These are phyloP conservation scores for Pterois miles DNA, from an alignment of 2,797 vertebrate species.

Conservation along the genomic window DNA sequence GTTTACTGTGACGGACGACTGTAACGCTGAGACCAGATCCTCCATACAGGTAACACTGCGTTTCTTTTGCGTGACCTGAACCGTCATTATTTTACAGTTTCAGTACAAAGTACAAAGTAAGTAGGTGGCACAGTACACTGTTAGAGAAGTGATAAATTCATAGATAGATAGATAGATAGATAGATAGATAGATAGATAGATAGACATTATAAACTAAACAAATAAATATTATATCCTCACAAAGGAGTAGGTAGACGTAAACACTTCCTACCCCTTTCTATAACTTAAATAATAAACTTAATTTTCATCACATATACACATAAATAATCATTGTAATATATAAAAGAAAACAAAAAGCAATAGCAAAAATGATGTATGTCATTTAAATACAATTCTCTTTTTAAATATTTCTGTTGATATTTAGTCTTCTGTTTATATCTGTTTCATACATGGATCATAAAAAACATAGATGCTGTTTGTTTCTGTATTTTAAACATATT, in stretches of 20 bases:
- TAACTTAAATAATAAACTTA: not conserved
- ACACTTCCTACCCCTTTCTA: not conserved
- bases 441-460: not conserved
- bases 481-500: not conserved
- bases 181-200: no score
- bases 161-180: not conserved
- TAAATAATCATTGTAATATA: not conserved
- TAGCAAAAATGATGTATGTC: not conserved
- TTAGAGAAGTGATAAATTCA: not conserved
- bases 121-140: not conserved
- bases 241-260: not conserved
- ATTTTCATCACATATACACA: not conserved
- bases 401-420: not conserved
- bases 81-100: not conserved
- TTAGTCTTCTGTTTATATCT: not conserved
- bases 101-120: not conserved
- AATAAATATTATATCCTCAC: not conserved
- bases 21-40: constrained; percentile 79
- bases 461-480: not conserved
- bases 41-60: constrained; percentile 81
- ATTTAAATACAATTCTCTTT: not conserved
- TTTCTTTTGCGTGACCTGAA: not conserved
- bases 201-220: not conserved
- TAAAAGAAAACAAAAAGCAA: not conserved
- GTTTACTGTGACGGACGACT: constrained; percentile 86